Conservation (phyloP, 2,113 vertebrate species). For the Actinemys pallida region DNA sequence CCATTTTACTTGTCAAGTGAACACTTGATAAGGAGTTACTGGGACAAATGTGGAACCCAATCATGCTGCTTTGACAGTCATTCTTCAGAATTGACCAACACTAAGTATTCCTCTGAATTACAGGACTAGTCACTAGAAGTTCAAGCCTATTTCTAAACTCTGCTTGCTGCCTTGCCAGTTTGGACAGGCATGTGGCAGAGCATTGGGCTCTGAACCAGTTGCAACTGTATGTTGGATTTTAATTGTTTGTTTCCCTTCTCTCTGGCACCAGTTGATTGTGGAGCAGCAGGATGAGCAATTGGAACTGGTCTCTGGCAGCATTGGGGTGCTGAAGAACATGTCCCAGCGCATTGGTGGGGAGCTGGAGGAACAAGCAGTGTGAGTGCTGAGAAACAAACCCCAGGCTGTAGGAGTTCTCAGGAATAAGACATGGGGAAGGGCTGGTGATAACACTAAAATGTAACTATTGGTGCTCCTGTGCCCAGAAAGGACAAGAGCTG, state of each 20-base stretch:
- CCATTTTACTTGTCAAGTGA: not conserved
- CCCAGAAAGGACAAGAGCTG: not conserved
- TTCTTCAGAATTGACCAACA: rapidly evolving
- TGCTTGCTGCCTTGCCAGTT: not conserved
- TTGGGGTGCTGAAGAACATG: slow-evolving; percentile 99
- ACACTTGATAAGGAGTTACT: not conserved
- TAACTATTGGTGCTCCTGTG: not conserved
- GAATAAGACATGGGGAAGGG: not conserved
- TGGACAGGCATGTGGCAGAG: not conserved
- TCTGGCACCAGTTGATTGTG: slow-evolving; percentile 87
- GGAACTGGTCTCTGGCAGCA: slow-evolving; percentile 97
- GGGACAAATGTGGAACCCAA: not conserved
- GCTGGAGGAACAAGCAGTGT: slow-evolving; percentile 98
- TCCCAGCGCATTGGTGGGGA: slow-evolving; percentile 96
- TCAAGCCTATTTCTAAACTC: slow-evolving; percentile 57
- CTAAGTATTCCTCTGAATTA: slow-evolving; percentile 3
- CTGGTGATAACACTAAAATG: not conserved
- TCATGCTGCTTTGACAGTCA: not conserved
- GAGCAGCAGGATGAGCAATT: slow-evolving; percentile 97
- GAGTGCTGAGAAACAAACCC: slow-evolving; percentile 63
- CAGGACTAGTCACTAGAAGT: slow-evolving; percentile 29
- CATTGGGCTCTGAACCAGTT: slow-evolving; percentile 25
- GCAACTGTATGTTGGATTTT: slow-evolving; percentile 32
- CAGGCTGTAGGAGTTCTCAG: not conserved
- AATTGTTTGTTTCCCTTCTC: slow-evolving; percentile 55